Evolutionary conservation across 1,140 invertebrate species (phyloP).

Genomic region (Lepidurus apus): DNA sequence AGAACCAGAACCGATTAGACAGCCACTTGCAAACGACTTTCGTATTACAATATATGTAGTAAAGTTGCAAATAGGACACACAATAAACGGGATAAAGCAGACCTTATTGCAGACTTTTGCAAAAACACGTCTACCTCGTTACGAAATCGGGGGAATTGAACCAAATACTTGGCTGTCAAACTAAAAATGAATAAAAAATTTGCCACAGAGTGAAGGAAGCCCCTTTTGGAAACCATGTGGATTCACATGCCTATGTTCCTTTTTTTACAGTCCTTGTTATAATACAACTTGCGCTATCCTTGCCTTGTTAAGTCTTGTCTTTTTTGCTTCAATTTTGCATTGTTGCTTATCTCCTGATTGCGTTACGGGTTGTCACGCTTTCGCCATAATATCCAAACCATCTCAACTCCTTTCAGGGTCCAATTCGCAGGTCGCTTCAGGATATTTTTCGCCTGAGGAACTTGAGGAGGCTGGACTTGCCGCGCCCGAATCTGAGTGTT

Average conservation of each 20-base stretch:
- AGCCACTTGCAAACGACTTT: neutral
- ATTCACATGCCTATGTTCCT: neutral
- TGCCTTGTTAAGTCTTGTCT: slow-evolving; percentile 2
- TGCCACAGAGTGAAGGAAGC: neutral
- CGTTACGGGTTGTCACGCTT: neutral
- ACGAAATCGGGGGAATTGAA: neutral
- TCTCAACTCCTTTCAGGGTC: neutral
- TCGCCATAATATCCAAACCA: neutral
- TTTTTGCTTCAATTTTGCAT: neutral
- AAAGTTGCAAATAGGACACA: neutral
- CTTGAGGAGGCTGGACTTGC: slow-evolving; percentile 32
- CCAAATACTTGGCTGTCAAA: neutral
- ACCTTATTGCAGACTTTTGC: slow-evolving; percentile 14
- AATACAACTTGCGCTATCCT: neutral
- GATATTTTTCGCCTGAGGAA: slow-evolving; percentile 24
- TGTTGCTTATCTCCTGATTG: slow-evolving; percentile 18
- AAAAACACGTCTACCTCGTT: neutral
- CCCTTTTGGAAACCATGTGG: neutral
- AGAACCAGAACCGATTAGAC: neutral
- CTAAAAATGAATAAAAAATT: neutral
- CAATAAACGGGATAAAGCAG: neutral
- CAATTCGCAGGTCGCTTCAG: neutral
- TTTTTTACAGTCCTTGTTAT: neutral
- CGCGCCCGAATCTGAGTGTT: slow-evolving; percentile 47
- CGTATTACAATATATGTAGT: neutral